Evolutionary conservation across 2,888 invertebrate species (phyloP).

Genomic region (Drosophila incognita): DNA sequence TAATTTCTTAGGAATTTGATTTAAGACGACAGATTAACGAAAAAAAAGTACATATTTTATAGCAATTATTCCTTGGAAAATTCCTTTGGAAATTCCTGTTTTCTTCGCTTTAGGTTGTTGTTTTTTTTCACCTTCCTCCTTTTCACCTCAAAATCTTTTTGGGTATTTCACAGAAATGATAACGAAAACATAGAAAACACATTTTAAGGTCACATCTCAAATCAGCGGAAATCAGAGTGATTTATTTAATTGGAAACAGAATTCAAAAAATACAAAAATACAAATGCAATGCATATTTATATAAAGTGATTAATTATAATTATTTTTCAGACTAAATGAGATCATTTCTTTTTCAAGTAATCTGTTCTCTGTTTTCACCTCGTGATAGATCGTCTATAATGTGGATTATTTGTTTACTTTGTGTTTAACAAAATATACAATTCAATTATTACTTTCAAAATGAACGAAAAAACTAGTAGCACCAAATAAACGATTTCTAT

Average conservation of each 20-base stretch:
- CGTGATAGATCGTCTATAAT: constrained; percentile 2
- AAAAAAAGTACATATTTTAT: constrained; percentile 3
- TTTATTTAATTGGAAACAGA: not conserved
- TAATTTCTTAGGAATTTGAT: constrained; percentile 15
- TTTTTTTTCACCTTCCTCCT: not conserved
- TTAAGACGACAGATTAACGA: not conserved
- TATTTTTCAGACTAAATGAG: constrained; percentile 36
- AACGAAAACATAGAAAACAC: constrained; percentile 26
- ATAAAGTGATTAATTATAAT: constrained; percentile 39
- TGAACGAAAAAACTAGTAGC: not conserved
- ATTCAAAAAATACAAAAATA: not conserved
- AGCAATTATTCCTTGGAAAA: constrained; percentile 3
- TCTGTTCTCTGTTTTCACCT: not conserved
- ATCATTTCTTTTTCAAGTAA: constrained; percentile 42
- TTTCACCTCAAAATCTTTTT: not conserved
- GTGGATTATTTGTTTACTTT: not conserved
- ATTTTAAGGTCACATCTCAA: constrained; percentile 27
- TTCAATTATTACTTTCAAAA: not conserved
- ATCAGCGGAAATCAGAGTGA: constrained; percentile 7
- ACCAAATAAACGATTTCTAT: not conserved
- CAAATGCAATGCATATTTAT: constrained; percentile 11
- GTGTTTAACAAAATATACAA: not conserved
- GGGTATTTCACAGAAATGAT: not conserved
- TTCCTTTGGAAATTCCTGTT: not conserved
- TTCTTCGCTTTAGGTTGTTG: not conserved